These are phyloP conservation scores for Hypercompe scribonia DNA, from an alignment of 2,888 invertebrate genomes.

Conservation along the genomic window DNA sequence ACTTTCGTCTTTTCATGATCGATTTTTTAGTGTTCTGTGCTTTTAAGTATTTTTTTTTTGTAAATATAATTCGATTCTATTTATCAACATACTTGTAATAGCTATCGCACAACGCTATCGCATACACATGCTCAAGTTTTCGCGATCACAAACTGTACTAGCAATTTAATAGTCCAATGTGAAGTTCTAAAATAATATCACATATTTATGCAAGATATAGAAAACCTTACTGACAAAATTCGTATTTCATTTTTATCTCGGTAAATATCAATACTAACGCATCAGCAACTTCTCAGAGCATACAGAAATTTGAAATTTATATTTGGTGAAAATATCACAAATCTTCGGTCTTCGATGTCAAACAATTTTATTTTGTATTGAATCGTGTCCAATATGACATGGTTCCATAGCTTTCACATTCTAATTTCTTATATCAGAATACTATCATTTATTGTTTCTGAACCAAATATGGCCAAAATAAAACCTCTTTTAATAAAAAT, in stretches of 20 bases:
- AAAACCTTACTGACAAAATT: neutral
- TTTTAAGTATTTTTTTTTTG: no score
- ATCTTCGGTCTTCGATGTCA: slow-evolving; percentile 1
- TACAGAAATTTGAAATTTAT: slow-evolving; percentile 8
- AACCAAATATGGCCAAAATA: neutral
- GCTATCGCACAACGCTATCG: no score
- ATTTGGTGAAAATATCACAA: slow-evolving; percentile 1
- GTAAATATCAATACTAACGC: neutral
- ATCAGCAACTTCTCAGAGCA: neutral
- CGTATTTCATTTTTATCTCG: neutral
- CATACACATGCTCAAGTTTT: neutral
- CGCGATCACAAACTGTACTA: neutral
- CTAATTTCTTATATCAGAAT: neutral
- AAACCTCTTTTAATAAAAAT: slow-evolving; percentile 4
- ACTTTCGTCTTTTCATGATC: neutral
- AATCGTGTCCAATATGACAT: slow-evolving; percentile 2
- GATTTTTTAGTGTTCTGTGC: no score
- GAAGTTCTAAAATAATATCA: neutral
- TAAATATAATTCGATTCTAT: no score
- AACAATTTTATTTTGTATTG: neutral
- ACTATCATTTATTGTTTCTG: neutral
- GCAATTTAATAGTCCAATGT: neutral
- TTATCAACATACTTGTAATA: no score
- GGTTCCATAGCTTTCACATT: neutral
- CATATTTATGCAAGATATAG: neutral